A percentile compares a stretch with the other conserved stretches of the same genome.
Evolutionary conservation across 2,113 vertebrate genomes (phyloP).

Genomic region (Zosterops pallidus): DNA sequence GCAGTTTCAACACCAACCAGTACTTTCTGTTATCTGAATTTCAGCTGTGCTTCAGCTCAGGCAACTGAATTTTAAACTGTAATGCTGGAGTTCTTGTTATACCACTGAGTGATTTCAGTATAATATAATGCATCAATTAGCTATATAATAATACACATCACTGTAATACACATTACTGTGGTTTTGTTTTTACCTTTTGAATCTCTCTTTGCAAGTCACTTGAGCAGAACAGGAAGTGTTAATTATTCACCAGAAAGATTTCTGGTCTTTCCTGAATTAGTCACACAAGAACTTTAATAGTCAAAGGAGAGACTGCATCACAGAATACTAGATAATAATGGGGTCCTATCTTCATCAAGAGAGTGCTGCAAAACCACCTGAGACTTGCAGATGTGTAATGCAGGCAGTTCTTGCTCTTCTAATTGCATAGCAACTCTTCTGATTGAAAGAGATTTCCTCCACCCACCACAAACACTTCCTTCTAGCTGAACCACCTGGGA

Average conservation of each 20-base stretch:
- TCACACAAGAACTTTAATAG: constrained; percentile 28
- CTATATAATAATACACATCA: background rate
- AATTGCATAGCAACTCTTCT: constrained; percentile 39
- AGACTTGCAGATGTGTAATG: constrained; percentile 22
- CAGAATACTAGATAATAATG: constrained; percentile 48
- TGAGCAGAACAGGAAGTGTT: constrained; percentile 31
- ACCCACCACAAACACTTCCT: constrained; percentile 34
- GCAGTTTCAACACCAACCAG: constrained; percentile 42
- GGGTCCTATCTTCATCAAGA: constrained; percentile 22
- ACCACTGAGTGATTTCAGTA: background rate
- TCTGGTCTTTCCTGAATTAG: constrained; percentile 49
- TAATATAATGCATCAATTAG: background rate
- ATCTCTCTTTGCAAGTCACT: background rate
- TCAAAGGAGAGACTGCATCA: constrained; percentile 7
- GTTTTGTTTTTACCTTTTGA: background rate
- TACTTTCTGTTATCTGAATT: background rate
- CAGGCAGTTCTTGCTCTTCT: constrained; percentile 4
- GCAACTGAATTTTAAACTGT: background rate
- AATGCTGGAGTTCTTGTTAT: background rate
- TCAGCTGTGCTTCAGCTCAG: background rate
- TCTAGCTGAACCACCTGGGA: background rate
- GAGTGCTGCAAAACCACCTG: constrained; percentile 21
- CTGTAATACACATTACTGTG: background rate
- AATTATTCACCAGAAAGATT: constrained; percentile 50
- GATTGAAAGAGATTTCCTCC: constrained; percentile 25